Percentiles rank a stretch among this genome's conserved stretches.
phyloP scores from a whole-genome alignment of 2,797 vertebrate genomes.

The Syncerus caffer region DNA sequence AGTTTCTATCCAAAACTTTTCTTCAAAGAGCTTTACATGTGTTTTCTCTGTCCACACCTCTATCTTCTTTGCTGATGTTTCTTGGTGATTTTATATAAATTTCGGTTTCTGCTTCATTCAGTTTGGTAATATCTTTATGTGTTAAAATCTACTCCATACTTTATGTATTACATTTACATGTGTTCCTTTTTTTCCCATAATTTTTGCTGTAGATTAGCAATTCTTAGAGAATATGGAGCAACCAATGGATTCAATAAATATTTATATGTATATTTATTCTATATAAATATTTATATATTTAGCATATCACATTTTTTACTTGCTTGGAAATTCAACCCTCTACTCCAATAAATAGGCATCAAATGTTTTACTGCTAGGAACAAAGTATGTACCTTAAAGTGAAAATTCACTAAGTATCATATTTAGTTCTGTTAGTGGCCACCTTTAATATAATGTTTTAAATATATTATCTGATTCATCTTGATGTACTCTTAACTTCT shows the following conservation, averaged over 20 bases:
- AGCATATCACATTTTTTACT: not conserved
- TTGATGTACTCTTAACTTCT: not conserved
- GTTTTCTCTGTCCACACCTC: not conserved
- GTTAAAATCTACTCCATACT: not conserved
- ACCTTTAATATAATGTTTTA: not conserved
- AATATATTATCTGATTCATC: not conserved
- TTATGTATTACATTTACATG: not conserved
- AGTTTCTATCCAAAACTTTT: not conserved
- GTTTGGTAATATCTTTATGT: not conserved
- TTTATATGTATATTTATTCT: not conserved
- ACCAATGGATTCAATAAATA: not conserved
- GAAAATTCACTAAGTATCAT: not conserved
- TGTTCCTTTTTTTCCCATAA: not conserved
- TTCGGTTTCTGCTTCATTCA: not conserved
- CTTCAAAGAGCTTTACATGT: not conserved
- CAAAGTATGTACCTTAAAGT: not conserved
- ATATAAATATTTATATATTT: not conserved
- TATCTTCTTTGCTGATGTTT: not conserved
- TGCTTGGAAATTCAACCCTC: not conserved
- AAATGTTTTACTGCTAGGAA: not conserved
- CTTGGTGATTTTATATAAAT: not conserved
- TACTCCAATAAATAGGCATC: not conserved
- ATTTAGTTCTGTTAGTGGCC: not conserved
- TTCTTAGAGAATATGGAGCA: not conserved
- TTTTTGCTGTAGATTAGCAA: not conserved